Evolutionary conservation across 2,888 invertebrate species (phyloP), one percentile per base, ranked within the genome.

Genomic region (Resseliella maxima): DNA sequence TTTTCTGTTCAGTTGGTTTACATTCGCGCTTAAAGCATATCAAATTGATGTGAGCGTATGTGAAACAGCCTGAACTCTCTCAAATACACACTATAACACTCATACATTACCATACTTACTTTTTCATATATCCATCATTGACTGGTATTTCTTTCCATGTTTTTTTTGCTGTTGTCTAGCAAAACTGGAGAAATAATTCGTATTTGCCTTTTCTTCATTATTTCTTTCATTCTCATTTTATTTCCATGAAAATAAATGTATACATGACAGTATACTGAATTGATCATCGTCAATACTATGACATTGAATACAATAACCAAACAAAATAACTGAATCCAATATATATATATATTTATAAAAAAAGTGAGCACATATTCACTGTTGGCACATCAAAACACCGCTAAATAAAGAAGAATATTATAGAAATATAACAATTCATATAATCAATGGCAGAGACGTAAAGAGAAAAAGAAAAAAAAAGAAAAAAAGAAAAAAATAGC

Each of bases 221-320:
- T 24, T 27, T 59, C 6, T 59, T 59, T 59, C 12, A 31, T 72
- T 1, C 72, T 31, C 31, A 72, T 72, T 12, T 31, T 15, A 72
- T 72, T 72, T 72, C 72, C 72, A 72, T 72, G 31, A 72, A 72
- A 72, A 72, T 12, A 72, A 72, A 24, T 72, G 72, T 35, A 35
- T 72, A 72, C 72, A 72, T 31, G 72, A 72, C 59, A 59, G 59
- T 59, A 59, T 59, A 24, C 72, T 35, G 72, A 72, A 72, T 72
- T 72, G 72, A 72, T 72, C 72, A 72, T 72, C 31, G n/a, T 72
- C 72, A 72, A 72, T 72, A 72, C 72, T 72, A 15, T 72, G 72
- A 27, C 59, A 59, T n/a, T n/a, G 59, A 15, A 8, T 15, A 18
- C 46, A 12, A n/a, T n/a, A n/a, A n/a, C n/a, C 50, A 24, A 12